Evolutionary conservation across 2,113 vertebrate genomes (phyloP), one percentile per base, ranked within the genome.

Genomic region (Chamaea fasciata): DNA sequence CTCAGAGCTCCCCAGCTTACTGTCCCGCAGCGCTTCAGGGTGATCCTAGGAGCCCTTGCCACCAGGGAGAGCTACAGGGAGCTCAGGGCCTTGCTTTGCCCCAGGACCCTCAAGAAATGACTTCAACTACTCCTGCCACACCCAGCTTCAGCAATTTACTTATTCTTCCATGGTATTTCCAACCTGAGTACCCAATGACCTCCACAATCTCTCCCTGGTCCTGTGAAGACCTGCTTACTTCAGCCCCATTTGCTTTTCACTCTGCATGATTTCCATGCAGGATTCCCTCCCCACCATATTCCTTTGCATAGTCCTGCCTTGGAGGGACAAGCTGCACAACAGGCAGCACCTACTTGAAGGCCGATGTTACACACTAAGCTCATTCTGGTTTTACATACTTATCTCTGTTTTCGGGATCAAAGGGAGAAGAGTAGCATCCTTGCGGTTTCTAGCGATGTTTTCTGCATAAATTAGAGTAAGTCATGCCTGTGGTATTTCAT

Each of bases 401-500:
- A 91, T 78, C 81, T 86, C 77, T 69, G 23, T 24, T 67, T 80
- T 77, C 59, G 55, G 35, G 71, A 95, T 91, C 59, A 92, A 95
- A 93, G 31, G 79, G 30, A 87, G 47, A 88, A 55, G 30, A 63
- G 47, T 3, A 50, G 55, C n/a, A 90, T 55, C 87, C 59, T 31
- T 74, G 50, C 0, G 4, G 91, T 70, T 93, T 77, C 85, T 33
- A 87, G 50, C 11, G 0, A 70, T 77, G 62, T 77, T 83, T 83
- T 50, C 49, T 90, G 71, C 88, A 90, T 90, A 77, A 70, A 77
- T 90, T 70, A 70, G 71, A 65, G 71, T 63, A 90, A 90, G 64
- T 77, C 80, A 92, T 71, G 92, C 68, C 64, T 81, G 28, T 93
- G 92, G 94, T 94, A 97, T 92, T 96, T 93, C 89, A 91, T 92